Evolutionary conservation across 2,888 invertebrate species (phyloP), one percentile per base, ranked within the genome.

Genomic region (Boloria selene): DNA sequence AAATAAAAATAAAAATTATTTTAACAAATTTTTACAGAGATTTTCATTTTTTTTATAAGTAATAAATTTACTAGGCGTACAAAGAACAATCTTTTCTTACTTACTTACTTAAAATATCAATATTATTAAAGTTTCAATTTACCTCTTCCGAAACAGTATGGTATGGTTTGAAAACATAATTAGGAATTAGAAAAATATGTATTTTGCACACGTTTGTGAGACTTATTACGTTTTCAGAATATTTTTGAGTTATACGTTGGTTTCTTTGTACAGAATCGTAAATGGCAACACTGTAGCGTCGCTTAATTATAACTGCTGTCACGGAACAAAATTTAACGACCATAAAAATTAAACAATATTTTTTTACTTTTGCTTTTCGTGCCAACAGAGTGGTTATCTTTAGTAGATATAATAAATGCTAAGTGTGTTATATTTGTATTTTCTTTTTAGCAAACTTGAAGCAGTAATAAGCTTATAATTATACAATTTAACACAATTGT

Each of bases 301-400:
- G 52, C 54, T 70, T 70, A 67, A 63, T 63, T 67, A 67, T 55
- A 62, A 53, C 62, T 62, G 55, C 49, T 61, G 67, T 63, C 64
- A 70, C 67, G 67, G 52, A 67, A 61, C 53, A 52, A 58, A 69
- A 58, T 65, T 63, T 63, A 65, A 67, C 51, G 63, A 51, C 47
- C 51, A 61, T 69, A 64, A 61, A 58, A 64, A 69, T 59, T 58
- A 17, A 62, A 64, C 52, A 60, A 58, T 47, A 58, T 65, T 47
- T 22, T 38, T 10, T 38, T 53, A 50, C 17, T 56, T 18, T 55
- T 47, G 49, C 65, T 49, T 26, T 47, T 26, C 26, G 0, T 54
- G n/a, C 14, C 44, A 45, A 61, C 14, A 59, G 16, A 51, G 31
- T 64, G 17, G 31, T 38, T 38, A 38, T 38, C 31, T 38, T 16